Base-by-base conservation (phyloP, 2,797 vertebrate species). In the Falco columbarius region DNA sequence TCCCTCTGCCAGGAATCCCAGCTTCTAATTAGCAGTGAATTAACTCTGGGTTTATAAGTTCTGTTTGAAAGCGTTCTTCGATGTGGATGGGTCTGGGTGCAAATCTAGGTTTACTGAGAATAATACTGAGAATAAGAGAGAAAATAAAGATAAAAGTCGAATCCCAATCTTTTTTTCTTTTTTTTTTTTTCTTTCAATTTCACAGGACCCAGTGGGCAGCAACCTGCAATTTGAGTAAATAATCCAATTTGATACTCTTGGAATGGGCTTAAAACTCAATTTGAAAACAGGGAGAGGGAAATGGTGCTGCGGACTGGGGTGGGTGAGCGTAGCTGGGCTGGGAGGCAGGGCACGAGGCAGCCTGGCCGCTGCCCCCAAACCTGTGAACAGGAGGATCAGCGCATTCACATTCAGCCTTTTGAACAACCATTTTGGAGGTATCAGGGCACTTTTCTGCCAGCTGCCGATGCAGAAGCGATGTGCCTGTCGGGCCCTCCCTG, bases 121-220 rank as follows among this genome's bases (percentile, higher is more conserved):
- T 40, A 71, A 71, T 71, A 54, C 42, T 24, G 12, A 84, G 51
- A 81, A 49, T 29, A 90, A 79, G 40, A 79, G 7, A 90, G 51
- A 85, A 77, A 97, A 97, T 97, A 96, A 97, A 97, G 34, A 86
- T 16, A 54, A 82, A 77, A 38, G 15, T 61, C 89, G 61, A 92
- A 89, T 62, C 49, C 30, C 8, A n/a, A 2, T 65, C 3, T 36
- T 85, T n/a, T n/a, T 12, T 8, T 13, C 22, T 42, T 61, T 20
- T 27, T 10, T 61, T 27, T 10, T 40, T 3, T 34, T 46, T 32
- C 22, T 55, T 61, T 17, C 34, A 58, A 7, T 59, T 63, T 67
- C 29, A 32, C 17, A 42, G 72, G 58, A 10, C 10, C 23, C 5
- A 3, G 2, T 42, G 54, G 52, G 61, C 14, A 47, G 27, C 40